phyloP scores from a whole-genome alignment of 2,888 invertebrate species.

The Theristus sp. region DNA sequence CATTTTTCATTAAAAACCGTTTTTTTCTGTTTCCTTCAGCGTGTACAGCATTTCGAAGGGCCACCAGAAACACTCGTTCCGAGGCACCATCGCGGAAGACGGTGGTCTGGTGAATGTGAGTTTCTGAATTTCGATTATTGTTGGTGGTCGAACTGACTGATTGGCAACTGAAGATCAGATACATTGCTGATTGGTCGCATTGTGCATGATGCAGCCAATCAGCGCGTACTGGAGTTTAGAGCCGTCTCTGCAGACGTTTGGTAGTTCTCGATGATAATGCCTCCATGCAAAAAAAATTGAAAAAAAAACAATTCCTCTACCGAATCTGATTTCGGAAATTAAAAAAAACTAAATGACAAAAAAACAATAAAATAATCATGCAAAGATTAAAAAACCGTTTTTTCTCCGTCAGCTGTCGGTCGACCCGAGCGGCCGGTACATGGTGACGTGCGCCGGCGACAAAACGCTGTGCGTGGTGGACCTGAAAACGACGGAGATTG shows the following conservation, averaged over 20 bases:
- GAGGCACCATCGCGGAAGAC: constrained; percentile 44
- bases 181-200: neutral
- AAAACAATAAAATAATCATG: too few species aligned
- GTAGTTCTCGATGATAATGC: too few species aligned
- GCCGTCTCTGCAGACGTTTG: too few species aligned
- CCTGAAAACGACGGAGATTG: constrained; percentile 66
- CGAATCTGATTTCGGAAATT: too few species aligned
- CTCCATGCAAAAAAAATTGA: too few species aligned
- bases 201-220: too few species aligned
- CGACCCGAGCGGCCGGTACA: constrained; percentile 65
- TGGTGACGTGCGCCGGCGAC: constrained; percentile 85
- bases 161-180: neutral
- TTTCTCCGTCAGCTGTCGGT: constrained; percentile 45
- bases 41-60: constrained; percentile 76
- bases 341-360: too few species aligned
- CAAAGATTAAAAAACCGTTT: too few species aligned
- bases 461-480: constrained; percentile 83
- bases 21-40: constrained; percentile 18
- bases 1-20: too few species aligned
- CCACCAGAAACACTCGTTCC: constrained; percentile 35
- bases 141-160: too few species aligned
- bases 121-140: neutral
- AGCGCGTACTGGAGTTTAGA: too few species aligned
- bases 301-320: too few species aligned
- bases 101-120: constrained; percentile 69